Evolutionary conservation across 2,797 vertebrate genomes (phyloP), one percentile per base, ranked within the genome.

Genomic region (Urosaurus nigricauda): DNA sequence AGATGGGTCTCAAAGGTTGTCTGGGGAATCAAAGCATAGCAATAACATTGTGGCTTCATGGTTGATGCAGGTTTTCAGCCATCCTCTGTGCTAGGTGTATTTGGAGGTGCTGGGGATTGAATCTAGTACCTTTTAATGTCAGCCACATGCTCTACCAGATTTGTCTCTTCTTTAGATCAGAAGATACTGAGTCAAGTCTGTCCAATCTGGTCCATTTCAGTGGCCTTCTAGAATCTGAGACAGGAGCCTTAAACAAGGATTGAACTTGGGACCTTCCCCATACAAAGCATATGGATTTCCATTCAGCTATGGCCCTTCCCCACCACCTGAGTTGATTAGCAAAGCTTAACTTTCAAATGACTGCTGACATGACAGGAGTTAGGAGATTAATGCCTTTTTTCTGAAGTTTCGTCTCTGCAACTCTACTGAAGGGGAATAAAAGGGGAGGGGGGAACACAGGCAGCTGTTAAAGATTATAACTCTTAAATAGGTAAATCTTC

Each of bases 381-480:
- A 63, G 1, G 14, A 51, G 85, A 84, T 0, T 0, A 84, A 85
- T 0, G 13, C 24, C 9, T 1, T 1, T 24, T 17, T 5, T 60
- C 68, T 0, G 9, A 85, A 81, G 58, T 35, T 32, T 68, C 0
- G 0, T 0, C 1, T 88, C 88, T 4, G 88, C 87, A 37, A 24
- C 89, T 93, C 87, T 29, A 19, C 2, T 26, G 40, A 71, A 43
- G 65, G 47, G 56, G 80, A 0, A 1, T 89, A 86, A 88, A 92
- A 88, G 60, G 68, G 88, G 89, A 77, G 84, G 91, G 94, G 92
- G 89, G 37, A 87, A 86, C 94, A 19, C 91, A 91, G 90, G 88
- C 94, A 95, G 93, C 94, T 94, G 94, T 29, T 92, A 86, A 89
- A 90, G 80, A 94, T 94, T 93, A 92, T 32, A 87, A 91, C 0